Evolutionary conservation across 2,888 invertebrate genomes (phyloP).

Genomic region (Podabrus alpinus): DNA sequence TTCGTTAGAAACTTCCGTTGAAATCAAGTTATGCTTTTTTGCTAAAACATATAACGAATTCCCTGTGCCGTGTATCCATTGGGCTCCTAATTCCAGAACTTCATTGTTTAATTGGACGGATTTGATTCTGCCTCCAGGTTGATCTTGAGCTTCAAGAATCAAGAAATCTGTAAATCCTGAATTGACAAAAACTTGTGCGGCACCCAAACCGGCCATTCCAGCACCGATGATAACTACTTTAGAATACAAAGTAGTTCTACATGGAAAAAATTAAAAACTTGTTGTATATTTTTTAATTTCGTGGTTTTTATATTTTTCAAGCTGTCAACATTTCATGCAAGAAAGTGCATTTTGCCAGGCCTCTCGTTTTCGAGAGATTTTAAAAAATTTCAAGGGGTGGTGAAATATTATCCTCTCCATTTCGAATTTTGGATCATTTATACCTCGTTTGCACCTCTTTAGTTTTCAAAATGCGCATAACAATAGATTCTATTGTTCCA

Average conservation of each 20-base stretch:
- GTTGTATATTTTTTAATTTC: neutral
- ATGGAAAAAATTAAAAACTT: slow-evolving; percentile 5
- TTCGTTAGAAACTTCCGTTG: slow-evolving; percentile 58
- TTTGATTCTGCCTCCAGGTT: slow-evolving; percentile 61
- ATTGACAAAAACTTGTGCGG: slow-evolving; percentile 58
- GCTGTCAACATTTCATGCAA: neutral
- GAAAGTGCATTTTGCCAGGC: too few species aligned
- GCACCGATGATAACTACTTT: slow-evolving; percentile 62
- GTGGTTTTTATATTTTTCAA: neutral
- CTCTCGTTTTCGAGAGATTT: too few species aligned
- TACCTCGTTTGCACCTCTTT: too few species aligned
- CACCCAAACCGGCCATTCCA: slow-evolving; percentile 65
- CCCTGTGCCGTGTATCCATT: slow-evolving; percentile 66
- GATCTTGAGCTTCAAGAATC: slow-evolving; percentile 61
- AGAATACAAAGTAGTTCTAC: neutral
- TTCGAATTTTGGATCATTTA: too few species aligned
- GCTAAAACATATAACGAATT: slow-evolving; percentile 60
- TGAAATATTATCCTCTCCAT: too few species aligned
- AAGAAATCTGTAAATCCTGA: slow-evolving; percentile 57
- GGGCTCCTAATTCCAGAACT: slow-evolving; percentile 64
- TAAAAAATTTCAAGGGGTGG: too few species aligned
- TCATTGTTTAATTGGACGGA: slow-evolving; percentile 53
- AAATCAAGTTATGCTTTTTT: slow-evolving; percentile 55
- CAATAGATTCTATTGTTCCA: too few species aligned
- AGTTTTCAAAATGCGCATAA: too few species aligned